These are phyloP conservation scores for Lutjanus argentimaculatus DNA, from an alignment of 2,797 vertebrate genomes.

Conservation along the genomic window DNA sequence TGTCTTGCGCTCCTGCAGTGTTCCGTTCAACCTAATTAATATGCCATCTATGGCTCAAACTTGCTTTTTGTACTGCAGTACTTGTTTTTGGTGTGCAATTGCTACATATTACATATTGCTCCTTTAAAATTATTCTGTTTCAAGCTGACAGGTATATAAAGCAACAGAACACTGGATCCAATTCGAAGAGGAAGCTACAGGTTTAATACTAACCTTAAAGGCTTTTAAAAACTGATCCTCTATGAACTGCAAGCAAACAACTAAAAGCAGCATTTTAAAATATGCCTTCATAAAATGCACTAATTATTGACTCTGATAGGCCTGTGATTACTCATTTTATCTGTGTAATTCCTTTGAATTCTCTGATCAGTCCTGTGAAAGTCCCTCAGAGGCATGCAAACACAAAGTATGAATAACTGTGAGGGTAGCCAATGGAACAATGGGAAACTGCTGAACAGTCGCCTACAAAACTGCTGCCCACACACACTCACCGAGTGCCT, in stretches of 20 bases:
- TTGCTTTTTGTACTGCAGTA: too few relatives aligned
- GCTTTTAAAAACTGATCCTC: neutral
- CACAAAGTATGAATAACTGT: constrained; percentile 28
- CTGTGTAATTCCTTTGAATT: constrained; percentile 45
- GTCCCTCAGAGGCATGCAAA: constrained; percentile 50
- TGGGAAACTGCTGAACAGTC: constrained; percentile 64
- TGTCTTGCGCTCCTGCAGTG: too few relatives aligned
- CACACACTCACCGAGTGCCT: constrained; percentile 44
- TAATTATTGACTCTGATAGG: constrained; percentile 33
- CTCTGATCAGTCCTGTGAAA: constrained; percentile 28
- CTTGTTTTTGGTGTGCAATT: too few relatives aligned
- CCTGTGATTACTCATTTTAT: neutral
- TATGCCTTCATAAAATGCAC: constrained; percentile 13
- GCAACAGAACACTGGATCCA: neutral
- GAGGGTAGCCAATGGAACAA: constrained; percentile 60
- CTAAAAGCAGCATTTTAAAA: constrained; percentile 5
- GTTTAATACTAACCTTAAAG: neutral
- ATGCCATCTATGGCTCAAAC: too few relatives aligned
- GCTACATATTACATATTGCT: too few relatives aligned
- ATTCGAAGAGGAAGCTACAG: neutral
- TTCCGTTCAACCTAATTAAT: too few relatives aligned
- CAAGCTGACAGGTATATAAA: neutral
- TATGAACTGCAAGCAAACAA: neutral
- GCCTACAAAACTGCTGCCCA: constrained; percentile 64
- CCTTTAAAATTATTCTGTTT: neutral